Evolutionary conservation across 2,888 invertebrate species (phyloP), one percentile per base, ranked within the genome.

Genomic region (Chelonus formosanus): DNA sequence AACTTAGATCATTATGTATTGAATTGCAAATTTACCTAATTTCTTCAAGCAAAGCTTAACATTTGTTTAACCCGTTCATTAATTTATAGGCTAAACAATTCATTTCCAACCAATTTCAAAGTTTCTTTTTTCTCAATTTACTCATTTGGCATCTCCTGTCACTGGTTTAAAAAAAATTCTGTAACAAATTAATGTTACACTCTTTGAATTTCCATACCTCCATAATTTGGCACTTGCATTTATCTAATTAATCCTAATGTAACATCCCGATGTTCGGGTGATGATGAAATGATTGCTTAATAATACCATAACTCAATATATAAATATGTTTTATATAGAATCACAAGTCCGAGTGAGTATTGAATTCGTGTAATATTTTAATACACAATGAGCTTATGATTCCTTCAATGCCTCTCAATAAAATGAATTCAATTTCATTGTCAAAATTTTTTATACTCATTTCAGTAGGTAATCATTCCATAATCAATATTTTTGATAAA

Each of bases 81-180:
- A 32, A 35, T 47, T 58, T 47, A 47, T 65, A 36, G 36, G 31
- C 45, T 43, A 50, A 66, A 66, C 67, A 66, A 70, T 70, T 44
- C 65, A 76, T 74, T 75, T 76, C 73, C 68, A 75, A 69, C 71
- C 72, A 75, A 76, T 75, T 72, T 67, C 57, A 47, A 65, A 50
- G 35, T 48, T 31, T 66, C 44, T 45, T 55, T 55, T 61, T 40
- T 66, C 57, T 52, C 57, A 52, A 52, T 40, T 60, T 66, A 48
- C 31, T 47, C 57, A 20, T 20, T 20, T 2, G 20, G 20, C 20
- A 20, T 20, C 20, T 20, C 20, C 20, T 20, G 2, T 20, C 20
- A 20, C 20, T 20, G 20, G 20, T 20, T 20, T 20, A 20, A 20
- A 20, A 20, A 20, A 20, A 20, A 20, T 20, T 2, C 20, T 20